Base-by-base conservation (phyloP, 2,888 invertebrate genomes). In the Caenorhabditis parvicauda region DNA sequence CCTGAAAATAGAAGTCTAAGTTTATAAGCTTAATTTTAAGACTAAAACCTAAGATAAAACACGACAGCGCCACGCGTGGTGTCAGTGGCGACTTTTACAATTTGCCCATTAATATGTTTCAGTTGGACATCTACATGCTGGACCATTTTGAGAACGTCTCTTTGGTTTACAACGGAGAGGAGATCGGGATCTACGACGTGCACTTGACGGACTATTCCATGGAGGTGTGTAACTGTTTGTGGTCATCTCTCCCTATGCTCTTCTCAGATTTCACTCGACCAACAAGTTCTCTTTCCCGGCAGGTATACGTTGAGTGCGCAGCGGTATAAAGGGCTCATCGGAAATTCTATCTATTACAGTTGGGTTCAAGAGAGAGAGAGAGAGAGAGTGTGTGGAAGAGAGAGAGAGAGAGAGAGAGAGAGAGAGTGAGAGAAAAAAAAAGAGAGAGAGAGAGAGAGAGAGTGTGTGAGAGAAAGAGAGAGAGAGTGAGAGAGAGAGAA, bases 81-180 rank as follows among this genome's bases (percentile, higher is more conserved):
- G n/a, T n/a, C n/a, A n/a, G n/a, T n/a, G n/a, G n/a, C n/a, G n/a
- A n/a, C n/a, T n/a, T n/a, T n/a, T n/a, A n/a, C n/a, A n/a, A n/a
- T n/a, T n/a, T n/a, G n/a, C n/a, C n/a, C n/a, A n/a, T n/a, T n/a
- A n/a, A n/a, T n/a, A n/a, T n/a, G n/a, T n/a, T 56, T 49, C 54
- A 64, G 63, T 60, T 69, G 19, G 56, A 54, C 12, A 70, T 70
- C 4, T 54, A 58, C 12, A 60, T 63, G 52, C 24, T 70, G 21
- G 70, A 70, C 44, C 67, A 70, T 21, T 67, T 70, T 17, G 70
- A 70, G 19, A 70, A 70, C 39, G 67, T 70, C 5, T 64, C 63
- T 2, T 38, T 70, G 21, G 70, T 70, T 24, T 64, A 51, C 42
- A 65, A 67, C 38, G 64, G 65, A 1, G 52, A 59, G 12, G 70